A percentile compares a stretch with the other conserved stretches of the same genome.
Evolutionary conservation across 2,888 invertebrate genomes (phyloP).

Genomic region (Candidula unifasciata): DNA sequence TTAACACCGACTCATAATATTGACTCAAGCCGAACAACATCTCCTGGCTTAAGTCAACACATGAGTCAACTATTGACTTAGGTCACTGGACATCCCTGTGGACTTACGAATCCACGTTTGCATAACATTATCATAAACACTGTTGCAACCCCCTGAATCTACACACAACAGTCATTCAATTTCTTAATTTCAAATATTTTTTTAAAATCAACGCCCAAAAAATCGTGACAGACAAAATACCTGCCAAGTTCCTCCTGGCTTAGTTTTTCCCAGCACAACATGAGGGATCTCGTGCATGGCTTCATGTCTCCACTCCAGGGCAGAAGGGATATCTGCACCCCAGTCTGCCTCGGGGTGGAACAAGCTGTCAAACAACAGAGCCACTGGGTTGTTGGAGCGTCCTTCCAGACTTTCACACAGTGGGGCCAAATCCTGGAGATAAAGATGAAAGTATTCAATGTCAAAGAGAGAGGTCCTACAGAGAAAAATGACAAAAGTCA

Average conservation of each 20-base stretch:
- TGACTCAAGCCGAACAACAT: no score
- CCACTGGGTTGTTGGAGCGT: conserved; percentile 87
- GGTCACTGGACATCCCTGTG: no score
- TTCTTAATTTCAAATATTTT: no score
- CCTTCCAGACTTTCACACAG: conserved; percentile 85
- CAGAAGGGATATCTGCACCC: conserved; percentile 86
- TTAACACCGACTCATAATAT: no score
- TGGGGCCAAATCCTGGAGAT: conserved; percentile 78
- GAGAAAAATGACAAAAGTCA: no score
- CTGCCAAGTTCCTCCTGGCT: conserved; percentile 94
- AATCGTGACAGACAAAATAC: conserved; percentile 71
- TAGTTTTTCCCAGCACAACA: conserved; percentile 86
- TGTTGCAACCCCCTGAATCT: no score
- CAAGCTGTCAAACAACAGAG: conserved; percentile 88
- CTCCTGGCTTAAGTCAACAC: no score
- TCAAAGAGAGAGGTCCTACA: neutral
- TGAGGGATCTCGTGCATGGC: conserved; percentile 86
- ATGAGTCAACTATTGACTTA: no score
- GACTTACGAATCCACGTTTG: no score
- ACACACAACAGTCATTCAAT: no score
- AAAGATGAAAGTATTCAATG: neutral
- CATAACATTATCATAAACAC: no score
- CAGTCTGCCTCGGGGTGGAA: conserved; percentile 92
- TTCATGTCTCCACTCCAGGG: conserved; percentile 86
- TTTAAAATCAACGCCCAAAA: no score